A percentile compares a stretch with the other conserved stretches of the same genome.
Evolutionary conservation across 2,888 invertebrate species (phyloP).

Genomic region (Xanthostigma xanthostigma): DNA sequence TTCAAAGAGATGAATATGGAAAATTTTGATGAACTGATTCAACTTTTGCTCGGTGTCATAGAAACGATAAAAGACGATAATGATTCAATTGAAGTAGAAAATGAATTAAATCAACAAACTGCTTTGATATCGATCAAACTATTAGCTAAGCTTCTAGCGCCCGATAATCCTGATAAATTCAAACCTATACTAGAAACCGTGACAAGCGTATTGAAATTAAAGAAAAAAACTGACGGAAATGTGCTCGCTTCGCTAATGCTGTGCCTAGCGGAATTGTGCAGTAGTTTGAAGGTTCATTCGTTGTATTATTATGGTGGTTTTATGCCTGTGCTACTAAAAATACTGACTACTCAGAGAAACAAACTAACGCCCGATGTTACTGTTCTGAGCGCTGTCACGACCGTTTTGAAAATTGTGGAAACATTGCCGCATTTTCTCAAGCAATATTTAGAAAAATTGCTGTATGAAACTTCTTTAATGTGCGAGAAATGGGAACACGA

Average conservation of each 20-base stretch:
- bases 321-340: constrained; percentile 57
- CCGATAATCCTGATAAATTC: constrained; percentile 52
- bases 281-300: constrained; percentile 58
- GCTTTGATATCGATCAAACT: constrained; percentile 71
- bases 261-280: constrained; percentile 65
- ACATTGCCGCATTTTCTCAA: constrained; percentile 71
- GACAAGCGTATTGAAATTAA: constrained; percentile 41
- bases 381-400: constrained; percentile 59
- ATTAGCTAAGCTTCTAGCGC: constrained; percentile 57
- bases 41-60: constrained; percentile 44
- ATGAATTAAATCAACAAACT: constrained; percentile 62
- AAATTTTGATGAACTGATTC: constrained; percentile 41
- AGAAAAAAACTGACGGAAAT: constrained; percentile 36
- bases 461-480: constrained; percentile 47
- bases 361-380: constrained; percentile 42
- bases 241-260: constrained; percentile 59
- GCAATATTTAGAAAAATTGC: constrained; percentile 61
- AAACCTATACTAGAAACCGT: constrained; percentile 51
- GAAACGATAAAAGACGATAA: constrained; percentile 33
- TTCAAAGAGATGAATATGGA: constrained; percentile 30
- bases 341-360: constrained; percentile 45
- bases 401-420: constrained; percentile 68
- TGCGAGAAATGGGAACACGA: constrained; percentile 33
- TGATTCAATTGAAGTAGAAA: constrained; percentile 34
- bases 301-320: constrained; percentile 60